phyloP scores from a whole-genome alignment of 2,797 vertebrate species.

The Kryptopterus vitreolus region DNA sequence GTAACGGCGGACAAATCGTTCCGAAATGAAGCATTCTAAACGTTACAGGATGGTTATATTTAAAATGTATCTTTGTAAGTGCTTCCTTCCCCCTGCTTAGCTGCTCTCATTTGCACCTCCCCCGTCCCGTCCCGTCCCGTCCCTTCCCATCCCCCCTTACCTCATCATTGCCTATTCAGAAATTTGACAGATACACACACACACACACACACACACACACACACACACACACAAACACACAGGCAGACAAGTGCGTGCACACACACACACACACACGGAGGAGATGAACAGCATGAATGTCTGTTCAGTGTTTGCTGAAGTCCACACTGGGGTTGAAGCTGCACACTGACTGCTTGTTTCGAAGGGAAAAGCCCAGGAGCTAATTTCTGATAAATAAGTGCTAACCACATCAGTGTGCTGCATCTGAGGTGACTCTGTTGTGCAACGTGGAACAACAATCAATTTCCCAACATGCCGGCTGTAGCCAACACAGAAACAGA shows the following conservation, averaged over 20 bases:
- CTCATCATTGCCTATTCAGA: not conserved
- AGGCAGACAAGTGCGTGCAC: not conserved
- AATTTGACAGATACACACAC: not conserved
- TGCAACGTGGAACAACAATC: too few relatives aligned
- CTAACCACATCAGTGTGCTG: not conserved
- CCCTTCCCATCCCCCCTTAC: not conserved
- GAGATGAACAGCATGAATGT: not conserved
- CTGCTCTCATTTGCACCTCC: too few relatives aligned
- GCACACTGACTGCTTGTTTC: not conserved
- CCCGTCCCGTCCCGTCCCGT: too few relatives aligned
- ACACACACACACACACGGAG: not conserved
- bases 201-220: not conserved
- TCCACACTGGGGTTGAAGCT: not conserved
- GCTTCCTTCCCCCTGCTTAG: not conserved
- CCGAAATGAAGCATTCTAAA: not conserved
- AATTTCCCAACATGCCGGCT: not conserved
- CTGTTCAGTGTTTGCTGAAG: slow-evolving; percentile 28
- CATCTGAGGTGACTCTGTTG: too few relatives aligned
- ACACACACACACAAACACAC: not conserved
- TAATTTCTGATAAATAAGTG: not conserved
- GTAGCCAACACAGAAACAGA: not conserved
- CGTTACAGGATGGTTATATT: not conserved
- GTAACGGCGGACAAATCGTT: not conserved
- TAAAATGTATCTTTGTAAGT: not conserved
- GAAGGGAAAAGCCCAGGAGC: not conserved